Conservation (phyloP, 2,113 vertebrate species). For the Seriola dumerili region DNA sequence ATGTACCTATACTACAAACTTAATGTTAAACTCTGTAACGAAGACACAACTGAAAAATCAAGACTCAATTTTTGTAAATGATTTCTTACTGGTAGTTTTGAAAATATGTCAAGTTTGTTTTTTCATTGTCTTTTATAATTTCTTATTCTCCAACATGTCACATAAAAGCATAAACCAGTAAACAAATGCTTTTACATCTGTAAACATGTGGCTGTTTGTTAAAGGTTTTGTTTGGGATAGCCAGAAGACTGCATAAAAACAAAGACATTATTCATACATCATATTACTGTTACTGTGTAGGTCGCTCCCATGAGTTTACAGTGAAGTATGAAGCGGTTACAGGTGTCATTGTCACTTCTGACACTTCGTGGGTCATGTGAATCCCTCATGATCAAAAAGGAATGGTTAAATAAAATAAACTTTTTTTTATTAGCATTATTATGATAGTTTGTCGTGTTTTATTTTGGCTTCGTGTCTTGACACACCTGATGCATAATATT, state of each 20-base stretch:
- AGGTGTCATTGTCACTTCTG: constrained; percentile 25
- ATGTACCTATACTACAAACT: constrained; percentile 69
- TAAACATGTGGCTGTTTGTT: constrained; percentile 49
- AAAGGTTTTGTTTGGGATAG: constrained; percentile 35
- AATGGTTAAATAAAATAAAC: constrained; percentile 70
- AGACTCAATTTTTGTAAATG: constrained; percentile 71
- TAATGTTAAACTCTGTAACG: constrained; percentile 70
- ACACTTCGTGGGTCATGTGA: constrained; percentile 56
- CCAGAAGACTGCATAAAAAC: constrained; percentile 26
- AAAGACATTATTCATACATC: constrained; percentile 26
- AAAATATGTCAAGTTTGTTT: constrained; percentile 59
- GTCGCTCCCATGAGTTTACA: constrained; percentile 49
- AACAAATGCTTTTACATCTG: constrained; percentile 39
- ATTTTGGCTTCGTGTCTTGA: background rate
- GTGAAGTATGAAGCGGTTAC: constrained; percentile 47
- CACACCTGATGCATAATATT: too few relatives aligned
- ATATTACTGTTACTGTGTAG: constrained; percentile 61
- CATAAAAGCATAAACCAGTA: constrained; percentile 34
- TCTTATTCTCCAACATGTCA: constrained; percentile 57
- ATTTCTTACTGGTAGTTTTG: constrained; percentile 74
- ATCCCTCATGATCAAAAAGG: constrained; percentile 61
- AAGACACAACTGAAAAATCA: constrained; percentile 60
- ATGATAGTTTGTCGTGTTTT: background rate
- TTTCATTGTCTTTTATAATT: constrained; percentile 69
- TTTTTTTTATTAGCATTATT: constrained; percentile 67